Base-by-base conservation (phyloP, 2,113 vertebrate genomes). In the Clarias magur region DNA sequence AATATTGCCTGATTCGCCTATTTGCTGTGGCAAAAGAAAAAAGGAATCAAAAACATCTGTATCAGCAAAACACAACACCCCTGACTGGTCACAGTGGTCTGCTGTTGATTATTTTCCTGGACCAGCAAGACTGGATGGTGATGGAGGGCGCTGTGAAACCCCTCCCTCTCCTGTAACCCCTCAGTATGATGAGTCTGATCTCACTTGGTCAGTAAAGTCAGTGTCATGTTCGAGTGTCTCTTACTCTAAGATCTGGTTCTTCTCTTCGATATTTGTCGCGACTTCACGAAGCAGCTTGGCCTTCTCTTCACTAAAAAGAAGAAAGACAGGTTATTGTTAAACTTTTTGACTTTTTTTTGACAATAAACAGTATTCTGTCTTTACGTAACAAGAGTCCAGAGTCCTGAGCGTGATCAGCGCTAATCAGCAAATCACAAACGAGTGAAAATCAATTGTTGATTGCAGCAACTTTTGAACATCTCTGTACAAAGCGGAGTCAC, bases 171-270 rank as follows among this genome's bases (percentile, higher is more conserved):
- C 16, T 9, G 2, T 19, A 42, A 42, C 4, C 34, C 9, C 21
- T 21, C 34, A 70, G 27, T 13, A 70, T 27, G 65, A 67, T 27
- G 34, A 38, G 34, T 2, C 34, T 38, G 34, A 38, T 38, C 34
- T 38, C 34, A 3, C 34, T 38, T 38, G 34, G 34, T 38, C 34
- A 38, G 34, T 80, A 42, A 12, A 42, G 21, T 34, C 30, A 34
- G 80, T 75, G 30, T 70, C 60, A 1, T 11, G 25, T 80, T 10
- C 1, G n/a, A 54, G 10, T 34, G 68, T 65, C 25, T 95, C 97
- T 92, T 93, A 99, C 98, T 98, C 96, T n/a, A 99, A 92, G 21
- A 97, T 96, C 93, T 98, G 97, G 0, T 98, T 98, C 95, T 97
- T 99, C 94, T 95, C 95, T n/a, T 99, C 97, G 0, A 99, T 97